phyloP scores from a whole-genome alignment of 2,888 invertebrate species.

The Vannuccia rotundouncinata region DNA sequence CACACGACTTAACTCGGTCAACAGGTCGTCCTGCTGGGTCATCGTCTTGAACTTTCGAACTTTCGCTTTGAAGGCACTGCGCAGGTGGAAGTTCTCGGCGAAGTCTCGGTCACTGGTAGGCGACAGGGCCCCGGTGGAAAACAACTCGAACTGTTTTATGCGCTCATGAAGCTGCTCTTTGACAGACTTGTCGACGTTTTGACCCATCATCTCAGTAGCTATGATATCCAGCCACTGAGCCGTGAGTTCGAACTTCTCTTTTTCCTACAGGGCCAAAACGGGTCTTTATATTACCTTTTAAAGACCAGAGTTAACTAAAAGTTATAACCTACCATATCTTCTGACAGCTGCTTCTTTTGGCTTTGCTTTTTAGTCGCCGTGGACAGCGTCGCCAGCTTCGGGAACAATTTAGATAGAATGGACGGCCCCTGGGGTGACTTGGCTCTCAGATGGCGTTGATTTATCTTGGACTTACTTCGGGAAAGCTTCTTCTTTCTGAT shows the following conservation, averaged over 20 bases:
- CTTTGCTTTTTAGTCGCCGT: too few relatives aligned
- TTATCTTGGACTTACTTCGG: too few relatives aligned
- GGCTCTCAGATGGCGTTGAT: too few relatives aligned
- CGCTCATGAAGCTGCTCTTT: background rate
- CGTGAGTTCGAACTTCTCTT: background rate
- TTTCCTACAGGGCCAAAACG: background rate
- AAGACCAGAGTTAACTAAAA: too few relatives aligned
- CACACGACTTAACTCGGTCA: background rate
- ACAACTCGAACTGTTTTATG: background rate
- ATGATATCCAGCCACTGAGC: background rate
- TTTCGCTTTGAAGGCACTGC: conserved; percentile 6
- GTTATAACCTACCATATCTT: too few relatives aligned
- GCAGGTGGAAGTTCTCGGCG: background rate
- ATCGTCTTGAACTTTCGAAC: background rate
- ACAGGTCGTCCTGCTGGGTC: background rate
- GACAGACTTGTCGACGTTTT: background rate
- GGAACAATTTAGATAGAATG: background rate
- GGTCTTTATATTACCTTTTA: too few relatives aligned
- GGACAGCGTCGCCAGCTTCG: background rate
- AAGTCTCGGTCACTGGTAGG: background rate
- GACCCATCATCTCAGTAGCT: background rate
- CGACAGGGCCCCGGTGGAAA: too few relatives aligned
- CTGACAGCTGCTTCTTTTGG: too few relatives aligned
- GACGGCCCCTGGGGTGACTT: background rate
- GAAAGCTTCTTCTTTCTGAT: too few relatives aligned